These are phyloP conservation scores for Drosophila tanythrix DNA, from an alignment of 2,888 invertebrate genomes.

Conservation along the genomic window DNA sequence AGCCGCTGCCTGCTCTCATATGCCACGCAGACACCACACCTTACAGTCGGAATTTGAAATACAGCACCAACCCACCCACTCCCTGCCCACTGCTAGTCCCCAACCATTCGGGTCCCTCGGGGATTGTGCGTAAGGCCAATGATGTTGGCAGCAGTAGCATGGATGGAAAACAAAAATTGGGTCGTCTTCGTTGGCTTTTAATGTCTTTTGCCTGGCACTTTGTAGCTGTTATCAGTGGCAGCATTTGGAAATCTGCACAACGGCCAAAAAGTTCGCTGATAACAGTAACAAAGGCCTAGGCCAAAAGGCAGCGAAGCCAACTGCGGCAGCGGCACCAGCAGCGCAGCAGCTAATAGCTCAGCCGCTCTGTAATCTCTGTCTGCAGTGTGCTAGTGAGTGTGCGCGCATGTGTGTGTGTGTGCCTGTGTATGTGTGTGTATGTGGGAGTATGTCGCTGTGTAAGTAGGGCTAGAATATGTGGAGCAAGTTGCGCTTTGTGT, in stretches of 20 bases:
- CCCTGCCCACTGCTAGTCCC: background rate
- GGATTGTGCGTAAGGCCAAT: slow-evolving; percentile 29
- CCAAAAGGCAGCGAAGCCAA: slow-evolving; percentile 17
- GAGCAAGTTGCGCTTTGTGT: slow-evolving; percentile 74
- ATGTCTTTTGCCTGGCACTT: slow-evolving; percentile 69
- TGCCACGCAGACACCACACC: slow-evolving; percentile 30
- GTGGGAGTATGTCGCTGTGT: slow-evolving; percentile 66
- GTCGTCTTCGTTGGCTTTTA: slow-evolving; percentile 65
- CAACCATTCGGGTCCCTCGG: slow-evolving; percentile 10
- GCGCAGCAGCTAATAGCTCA: slow-evolving; percentile 64
- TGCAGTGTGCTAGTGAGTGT: slow-evolving; percentile 17
- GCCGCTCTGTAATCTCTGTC: slow-evolving; percentile 64
- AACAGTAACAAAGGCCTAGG: slow-evolving; percentile 57
- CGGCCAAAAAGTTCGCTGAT: slow-evolving; percentile 50
- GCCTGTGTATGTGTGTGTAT: slow-evolving; percentile 18
- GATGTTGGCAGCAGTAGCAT: slow-evolving; percentile 19
- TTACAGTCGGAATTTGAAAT: slow-evolving; percentile 27
- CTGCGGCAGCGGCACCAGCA: slow-evolving; percentile 24
- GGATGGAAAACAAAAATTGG: slow-evolving; percentile 47
- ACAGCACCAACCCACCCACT: slow-evolving; percentile 12
- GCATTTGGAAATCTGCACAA: slow-evolving; percentile 49
- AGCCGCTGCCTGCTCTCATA: slow-evolving; percentile 29
- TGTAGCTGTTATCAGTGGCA: slow-evolving; percentile 68
- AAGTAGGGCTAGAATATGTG: slow-evolving; percentile 76
- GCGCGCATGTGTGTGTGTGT: background rate